A percentile compares a stretch with the other conserved stretches of the same genome.
These are phyloP conservation scores for Sterna hirundo DNA, from an alignment of 2,113 vertebrate genomes.

Conservation along the genomic window DNA sequence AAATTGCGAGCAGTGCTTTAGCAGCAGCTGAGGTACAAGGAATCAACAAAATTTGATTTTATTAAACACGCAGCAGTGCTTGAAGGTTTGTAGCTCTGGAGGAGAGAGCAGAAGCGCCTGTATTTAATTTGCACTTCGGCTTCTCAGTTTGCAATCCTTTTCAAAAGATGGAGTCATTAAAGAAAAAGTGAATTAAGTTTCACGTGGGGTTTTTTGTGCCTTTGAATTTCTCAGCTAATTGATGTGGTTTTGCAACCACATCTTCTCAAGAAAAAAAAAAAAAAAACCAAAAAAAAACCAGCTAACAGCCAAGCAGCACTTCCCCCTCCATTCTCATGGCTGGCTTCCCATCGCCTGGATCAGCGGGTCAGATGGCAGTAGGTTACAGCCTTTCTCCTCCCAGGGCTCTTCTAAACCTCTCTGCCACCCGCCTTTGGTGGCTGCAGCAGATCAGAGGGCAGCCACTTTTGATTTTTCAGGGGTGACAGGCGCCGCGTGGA, in stretches of 20 bases:
- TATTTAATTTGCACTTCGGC: not conserved
- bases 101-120: not conserved
- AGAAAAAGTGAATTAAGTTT: not conserved
- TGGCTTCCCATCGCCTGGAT: not conserved
- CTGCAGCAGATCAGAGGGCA: not conserved
- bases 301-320: not conserved
- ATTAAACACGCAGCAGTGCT: not conserved
- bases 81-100: not conserved
- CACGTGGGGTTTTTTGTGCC: not conserved
- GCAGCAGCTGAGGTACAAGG: not conserved
- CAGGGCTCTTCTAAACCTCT: not conserved
- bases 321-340: rapidly evolving
- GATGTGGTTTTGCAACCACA: not conserved
- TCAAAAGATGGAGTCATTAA: not conserved
- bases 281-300: not conserved
- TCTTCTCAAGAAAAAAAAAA: not conserved
- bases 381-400: not conserved
- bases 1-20: not conserved
- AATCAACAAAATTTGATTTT: not conserved
- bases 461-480: not conserved
- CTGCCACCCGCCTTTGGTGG: not conserved
- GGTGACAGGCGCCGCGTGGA: rapidly evolving
- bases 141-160: not conserved
- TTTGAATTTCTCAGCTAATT: not conserved
- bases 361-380: not conserved